These are phyloP conservation scores for Pseudomyrmex sp. DNA, from an alignment of 1,140 invertebrate species.

Conservation along the genomic window DNA sequence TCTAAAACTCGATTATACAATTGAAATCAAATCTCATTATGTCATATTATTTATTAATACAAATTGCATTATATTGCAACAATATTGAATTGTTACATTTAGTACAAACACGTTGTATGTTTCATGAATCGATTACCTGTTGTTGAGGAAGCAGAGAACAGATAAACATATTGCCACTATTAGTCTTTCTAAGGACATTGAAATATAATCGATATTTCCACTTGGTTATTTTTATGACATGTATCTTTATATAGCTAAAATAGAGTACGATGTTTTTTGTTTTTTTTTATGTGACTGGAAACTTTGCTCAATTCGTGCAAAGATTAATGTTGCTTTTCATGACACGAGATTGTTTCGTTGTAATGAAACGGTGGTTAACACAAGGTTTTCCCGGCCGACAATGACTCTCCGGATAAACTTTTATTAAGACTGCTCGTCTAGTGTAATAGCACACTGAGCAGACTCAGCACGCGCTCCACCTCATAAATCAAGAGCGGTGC, in stretches of 20 bases:
- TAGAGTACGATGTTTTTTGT: background rate
- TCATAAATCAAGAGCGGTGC: slow-evolving; percentile 80
- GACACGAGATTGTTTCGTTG: slow-evolving; percentile 55
- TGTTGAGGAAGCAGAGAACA: background rate
- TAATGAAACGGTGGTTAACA: slow-evolving; percentile 61
- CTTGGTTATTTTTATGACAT: background rate
- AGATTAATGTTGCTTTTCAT: slow-evolving; percentile 58
- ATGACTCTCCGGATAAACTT: slow-evolving; percentile 50
- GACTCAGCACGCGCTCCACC: slow-evolving; percentile 40
- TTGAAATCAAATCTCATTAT: background rate
- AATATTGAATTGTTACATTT: background rate
- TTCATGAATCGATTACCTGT: background rate
- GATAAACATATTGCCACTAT: background rate
- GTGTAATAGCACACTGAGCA: slow-evolving; percentile 45
- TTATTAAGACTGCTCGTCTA: slow-evolving; percentile 57
- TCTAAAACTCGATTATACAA: background rate
- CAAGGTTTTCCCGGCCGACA: slow-evolving; percentile 58
- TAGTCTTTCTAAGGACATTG: background rate
- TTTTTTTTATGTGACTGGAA: background rate
- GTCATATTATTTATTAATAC: background rate
- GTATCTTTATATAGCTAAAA: slow-evolving; percentile 22
- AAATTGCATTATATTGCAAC: background rate
- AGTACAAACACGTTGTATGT: background rate
- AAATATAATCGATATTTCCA: background rate
- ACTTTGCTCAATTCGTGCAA: slow-evolving; percentile 1